phyloP scores from a whole-genome alignment of 1,140 invertebrate genomes.

The Dysdera silvatica region DNA sequence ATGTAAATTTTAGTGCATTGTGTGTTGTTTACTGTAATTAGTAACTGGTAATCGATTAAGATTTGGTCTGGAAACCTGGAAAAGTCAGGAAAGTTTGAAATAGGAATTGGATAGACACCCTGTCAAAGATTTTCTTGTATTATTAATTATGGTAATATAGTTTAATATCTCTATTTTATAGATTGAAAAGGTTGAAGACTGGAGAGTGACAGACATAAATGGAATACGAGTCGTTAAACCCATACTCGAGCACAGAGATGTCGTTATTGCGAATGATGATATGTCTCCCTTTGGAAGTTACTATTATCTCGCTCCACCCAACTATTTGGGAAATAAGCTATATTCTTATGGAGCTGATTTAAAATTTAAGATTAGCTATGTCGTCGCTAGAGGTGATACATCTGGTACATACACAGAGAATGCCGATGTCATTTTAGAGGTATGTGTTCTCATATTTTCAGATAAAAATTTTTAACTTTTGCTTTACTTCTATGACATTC shows the following conservation, averaged over 20 bases:
- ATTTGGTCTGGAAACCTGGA: too few species aligned
- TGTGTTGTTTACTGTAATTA: too few species aligned
- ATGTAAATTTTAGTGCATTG: too few species aligned
- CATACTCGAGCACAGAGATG: constrained; percentile 36
- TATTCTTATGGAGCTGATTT: constrained; percentile 77
- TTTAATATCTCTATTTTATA: not conserved
- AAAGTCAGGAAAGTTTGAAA: too few species aligned
- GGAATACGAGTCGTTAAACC: constrained; percentile 36
- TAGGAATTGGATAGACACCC: too few species aligned
- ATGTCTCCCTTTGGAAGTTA: constrained; percentile 59
- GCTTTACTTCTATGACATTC: too few species aligned
- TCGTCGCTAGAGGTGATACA: constrained; percentile 75
- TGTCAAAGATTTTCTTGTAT: not conserved
- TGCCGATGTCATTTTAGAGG: constrained; percentile 80
- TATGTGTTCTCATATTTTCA: constrained; percentile 40
- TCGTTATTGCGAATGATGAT: constrained; percentile 51
- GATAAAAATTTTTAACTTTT: not conserved
- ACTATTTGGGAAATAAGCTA: constrained; percentile 50
- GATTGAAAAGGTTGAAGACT: constrained; percentile 26
- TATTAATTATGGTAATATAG: not conserved
- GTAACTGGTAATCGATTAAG: too few species aligned
- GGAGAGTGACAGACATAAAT: constrained; percentile 23
- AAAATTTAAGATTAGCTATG: constrained; percentile 66
- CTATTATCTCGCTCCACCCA: constrained; percentile 78
- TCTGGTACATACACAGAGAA: constrained; percentile 70